Evolutionary conservation across 92 coral and sea anemone species (phyloP).

Genomic region (Zoanthus gigantus): DNA sequence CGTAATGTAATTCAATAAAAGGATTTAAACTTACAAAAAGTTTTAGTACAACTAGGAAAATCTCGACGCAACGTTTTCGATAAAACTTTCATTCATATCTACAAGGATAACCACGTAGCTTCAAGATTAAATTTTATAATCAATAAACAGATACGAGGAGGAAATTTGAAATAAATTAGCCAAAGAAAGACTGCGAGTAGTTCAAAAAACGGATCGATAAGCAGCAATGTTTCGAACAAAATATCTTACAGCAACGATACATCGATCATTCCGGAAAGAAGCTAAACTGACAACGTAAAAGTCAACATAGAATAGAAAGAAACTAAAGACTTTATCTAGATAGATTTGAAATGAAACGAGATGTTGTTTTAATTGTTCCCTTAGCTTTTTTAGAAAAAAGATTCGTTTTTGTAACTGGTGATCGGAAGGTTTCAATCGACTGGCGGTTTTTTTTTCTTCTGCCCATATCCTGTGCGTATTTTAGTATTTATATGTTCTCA

Average conservation of each 20-base stretch:
- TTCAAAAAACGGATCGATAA: too few relatives aligned
- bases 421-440: not conserved
- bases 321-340: too few relatives aligned
- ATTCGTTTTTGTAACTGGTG: not conserved
- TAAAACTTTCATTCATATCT: not conserved
- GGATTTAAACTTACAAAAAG: not conserved
- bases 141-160: too few relatives aligned
- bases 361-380: not conserved
- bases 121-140: too few relatives aligned
- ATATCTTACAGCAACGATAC: too few relatives aligned
- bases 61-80: not conserved
- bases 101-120: too few relatives aligned
- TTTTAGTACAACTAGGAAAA: not conserved
- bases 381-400: not conserved
- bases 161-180: too few relatives aligned
- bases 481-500: not conserved
- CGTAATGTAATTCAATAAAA: not conserved
- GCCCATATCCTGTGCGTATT: constrained; percentile 23
- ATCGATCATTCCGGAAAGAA: too few relatives aligned
- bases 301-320: too few relatives aligned
- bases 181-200: too few relatives aligned
- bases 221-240: too few relatives aligned
- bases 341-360: not conserved
- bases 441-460: not conserved
- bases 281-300: too few relatives aligned